These are phyloP conservation scores for Toxotes lorentzi DNA, from an alignment of 2,797 vertebrate genomes.

Conservation along the genomic window DNA sequence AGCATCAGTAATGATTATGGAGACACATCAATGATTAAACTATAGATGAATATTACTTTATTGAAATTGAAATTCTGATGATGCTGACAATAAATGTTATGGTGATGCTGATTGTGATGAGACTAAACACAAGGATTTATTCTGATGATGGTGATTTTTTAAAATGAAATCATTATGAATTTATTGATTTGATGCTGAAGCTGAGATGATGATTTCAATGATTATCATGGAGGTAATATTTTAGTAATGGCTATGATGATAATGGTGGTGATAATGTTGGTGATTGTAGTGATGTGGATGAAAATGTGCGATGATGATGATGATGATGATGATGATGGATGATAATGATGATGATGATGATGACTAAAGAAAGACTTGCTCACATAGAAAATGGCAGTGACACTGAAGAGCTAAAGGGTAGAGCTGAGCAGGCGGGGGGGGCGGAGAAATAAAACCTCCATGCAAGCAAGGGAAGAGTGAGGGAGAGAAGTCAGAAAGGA, in stretches of 20 bases:
- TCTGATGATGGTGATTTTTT: background rate
- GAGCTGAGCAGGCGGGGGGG: constrained; percentile 9
- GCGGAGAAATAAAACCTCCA: background rate
- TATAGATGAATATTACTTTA: background rate
- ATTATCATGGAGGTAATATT: background rate
- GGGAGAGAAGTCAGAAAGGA: constrained; percentile 49
- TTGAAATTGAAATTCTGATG: constrained; percentile 18
- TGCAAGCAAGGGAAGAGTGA: constrained; percentile 15
- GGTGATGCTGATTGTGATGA: constrained; percentile 11
- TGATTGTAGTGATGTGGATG: background rate
- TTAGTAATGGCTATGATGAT: background rate
- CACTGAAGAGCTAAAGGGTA: constrained; percentile 21
- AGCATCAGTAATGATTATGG: background rate
- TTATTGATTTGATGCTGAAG: background rate
- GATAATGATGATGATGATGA: background rate
- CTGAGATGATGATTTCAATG: background rate
- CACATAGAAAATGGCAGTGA: background rate
- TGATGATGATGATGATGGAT: background rate
- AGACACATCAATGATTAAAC: background rate
- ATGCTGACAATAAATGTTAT: constrained; percentile 40
- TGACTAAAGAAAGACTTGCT: background rate
- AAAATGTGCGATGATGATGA: background rate
- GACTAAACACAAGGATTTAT: constrained; percentile 2
- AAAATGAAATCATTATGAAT: background rate
- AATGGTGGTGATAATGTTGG: background rate